Evolutionary conservation across 2,797 vertebrate genomes (phyloP).

Genomic region (Coregonus sp.): DNA sequence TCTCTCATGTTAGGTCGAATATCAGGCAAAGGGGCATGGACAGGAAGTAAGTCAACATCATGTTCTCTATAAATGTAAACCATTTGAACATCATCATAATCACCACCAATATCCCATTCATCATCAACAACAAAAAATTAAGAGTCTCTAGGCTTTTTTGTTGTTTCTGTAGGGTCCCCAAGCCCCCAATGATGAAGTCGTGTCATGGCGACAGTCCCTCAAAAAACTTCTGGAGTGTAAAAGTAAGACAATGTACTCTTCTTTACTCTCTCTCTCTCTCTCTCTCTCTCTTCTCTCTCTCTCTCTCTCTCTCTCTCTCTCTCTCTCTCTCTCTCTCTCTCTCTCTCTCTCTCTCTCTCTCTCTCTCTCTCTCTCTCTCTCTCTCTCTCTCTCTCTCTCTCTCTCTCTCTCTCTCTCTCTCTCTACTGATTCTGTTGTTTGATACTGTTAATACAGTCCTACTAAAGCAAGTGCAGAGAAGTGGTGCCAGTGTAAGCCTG

Average conservation of each 20-base stretch:
- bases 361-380: slow-evolving; percentile 12
- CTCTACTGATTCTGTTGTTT: slow-evolving; percentile 38
- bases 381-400: slow-evolving; percentile 17
- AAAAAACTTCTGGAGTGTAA: slow-evolving; percentile 60
- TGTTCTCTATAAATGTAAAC: neutral
- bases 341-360: slow-evolving; percentile 13
- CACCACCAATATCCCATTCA: neutral
- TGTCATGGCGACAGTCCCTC: slow-evolving; percentile 56
- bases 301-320: slow-evolving; percentile 12
- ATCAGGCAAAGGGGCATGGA: neutral
- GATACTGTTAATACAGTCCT: neutral
- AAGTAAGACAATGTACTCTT: slow-evolving; percentile 54
- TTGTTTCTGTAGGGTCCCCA: slow-evolving; percentile 52
- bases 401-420: slow-evolving; percentile 33
- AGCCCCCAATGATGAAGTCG: slow-evolving; percentile 47
- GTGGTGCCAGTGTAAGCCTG: slow-evolving; percentile 33
- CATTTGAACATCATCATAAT: neutral
- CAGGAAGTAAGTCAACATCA: neutral
- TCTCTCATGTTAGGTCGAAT: neutral
- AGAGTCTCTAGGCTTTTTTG: neutral
- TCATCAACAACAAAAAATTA: neutral
- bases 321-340: slow-evolving; percentile 17
- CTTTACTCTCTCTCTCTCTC: slow-evolving; percentile 34
- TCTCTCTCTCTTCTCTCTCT: slow-evolving; percentile 20
- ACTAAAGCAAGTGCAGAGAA: neutral